Evolutionary conservation across 2,888 invertebrate species (phyloP).

Genomic region (Ochropleura plecta): DNA sequence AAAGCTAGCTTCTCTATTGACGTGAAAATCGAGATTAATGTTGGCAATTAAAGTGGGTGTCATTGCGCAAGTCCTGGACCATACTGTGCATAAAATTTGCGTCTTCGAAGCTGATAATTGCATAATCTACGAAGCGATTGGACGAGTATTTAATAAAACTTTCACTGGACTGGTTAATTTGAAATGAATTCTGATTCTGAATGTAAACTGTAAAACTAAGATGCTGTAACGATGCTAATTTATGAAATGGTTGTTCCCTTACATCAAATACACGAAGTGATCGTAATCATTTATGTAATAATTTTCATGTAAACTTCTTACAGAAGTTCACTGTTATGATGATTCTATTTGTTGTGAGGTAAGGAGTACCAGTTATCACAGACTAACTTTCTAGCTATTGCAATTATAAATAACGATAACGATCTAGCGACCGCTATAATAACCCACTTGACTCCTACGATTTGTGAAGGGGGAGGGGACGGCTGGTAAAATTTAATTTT

Average conservation of each 20-base stretch:
- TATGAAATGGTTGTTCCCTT: constrained; percentile 55
- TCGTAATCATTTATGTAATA: constrained; percentile 53
- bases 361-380: constrained; percentile 16
- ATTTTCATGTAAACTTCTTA: constrained; percentile 46
- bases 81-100: constrained; percentile 67
- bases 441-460: constrained; percentile 29
- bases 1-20: constrained; percentile 43
- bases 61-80: constrained; percentile 62
- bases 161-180: constrained; percentile 69
- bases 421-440: constrained; percentile 13
- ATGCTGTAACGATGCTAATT: constrained; percentile 55
- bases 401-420: constrained; percentile 43
- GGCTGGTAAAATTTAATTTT: neutral
- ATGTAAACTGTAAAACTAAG: constrained; percentile 48
- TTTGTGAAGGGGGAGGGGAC: neutral
- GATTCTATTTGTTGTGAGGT: constrained; percentile 33
- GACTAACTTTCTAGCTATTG: constrained; percentile 37
- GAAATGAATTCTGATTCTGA: constrained; percentile 52
- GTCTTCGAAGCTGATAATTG: constrained; percentile 65
- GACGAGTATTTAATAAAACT: constrained; percentile 69
- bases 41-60: constrained; percentile 53
- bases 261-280: constrained; percentile 51
- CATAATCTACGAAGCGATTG: constrained; percentile 63
- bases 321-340: constrained; percentile 25
- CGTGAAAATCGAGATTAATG: constrained; percentile 56